A percentile compares a stretch with the other conserved stretches of the same genome.
phyloP scores from a whole-genome alignment of 2,888 invertebrate genomes.

The Nymphalis polychloros region DNA sequence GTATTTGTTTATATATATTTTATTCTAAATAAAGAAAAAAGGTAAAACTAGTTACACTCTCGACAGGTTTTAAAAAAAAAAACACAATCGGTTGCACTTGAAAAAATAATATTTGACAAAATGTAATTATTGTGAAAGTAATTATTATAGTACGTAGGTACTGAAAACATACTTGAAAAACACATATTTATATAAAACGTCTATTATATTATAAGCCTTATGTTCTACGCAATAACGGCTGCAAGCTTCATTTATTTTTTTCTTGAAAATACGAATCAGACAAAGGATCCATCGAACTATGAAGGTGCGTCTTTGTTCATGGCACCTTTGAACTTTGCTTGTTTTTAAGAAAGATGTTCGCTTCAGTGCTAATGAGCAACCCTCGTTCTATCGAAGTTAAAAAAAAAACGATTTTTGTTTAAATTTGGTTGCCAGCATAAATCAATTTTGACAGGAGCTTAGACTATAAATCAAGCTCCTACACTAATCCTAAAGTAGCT shows the following conservation, averaged over 20 bases:
- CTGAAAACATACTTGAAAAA: not conserved
- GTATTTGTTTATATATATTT: no score
- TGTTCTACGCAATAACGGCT: not conserved
- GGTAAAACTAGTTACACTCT: no score
- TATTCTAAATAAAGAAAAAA: no score
- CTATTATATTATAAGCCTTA: not conserved
- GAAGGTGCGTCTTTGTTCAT: constrained; percentile 29
- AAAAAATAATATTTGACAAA: no score
- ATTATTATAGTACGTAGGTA: no score
- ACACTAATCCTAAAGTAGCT: no score
- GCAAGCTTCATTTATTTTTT: constrained; percentile 2
- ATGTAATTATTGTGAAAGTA: no score
- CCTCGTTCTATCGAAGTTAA: constrained; percentile 7
- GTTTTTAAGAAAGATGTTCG: constrained; percentile 22
- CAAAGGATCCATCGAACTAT: constrained; percentile 27
- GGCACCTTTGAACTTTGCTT: constrained; percentile 27
- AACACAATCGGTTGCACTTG: no score
- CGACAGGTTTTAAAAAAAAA: no score
- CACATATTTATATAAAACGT: not conserved
- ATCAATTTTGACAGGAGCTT: not conserved
- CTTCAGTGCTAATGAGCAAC: constrained; percentile 17
- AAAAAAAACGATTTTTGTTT: not conserved
- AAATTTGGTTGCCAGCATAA: no score
- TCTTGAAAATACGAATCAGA: constrained; percentile 10
- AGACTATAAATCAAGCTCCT: no score